A percentile compares a stretch with the other conserved stretches of the same genome.
Conservation (phyloP, 2,888 invertebrate species). For the Aricia artaxerxes region DNA sequence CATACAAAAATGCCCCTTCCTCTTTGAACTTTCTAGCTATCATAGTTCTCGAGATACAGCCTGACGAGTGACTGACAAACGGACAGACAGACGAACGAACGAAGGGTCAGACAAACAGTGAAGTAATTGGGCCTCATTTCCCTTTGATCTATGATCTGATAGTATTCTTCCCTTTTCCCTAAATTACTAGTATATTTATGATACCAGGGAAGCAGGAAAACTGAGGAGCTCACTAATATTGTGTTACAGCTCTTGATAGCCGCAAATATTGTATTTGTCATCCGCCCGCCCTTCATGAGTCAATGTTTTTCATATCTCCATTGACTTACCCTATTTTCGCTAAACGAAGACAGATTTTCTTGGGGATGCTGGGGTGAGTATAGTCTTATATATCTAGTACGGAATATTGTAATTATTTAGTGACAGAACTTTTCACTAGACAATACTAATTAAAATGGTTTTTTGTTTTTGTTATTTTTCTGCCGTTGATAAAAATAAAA, state of each 20-base stretch:
- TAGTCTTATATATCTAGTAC: neutral
- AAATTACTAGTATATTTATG: neutral
- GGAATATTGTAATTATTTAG: neutral
- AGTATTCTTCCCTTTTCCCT: neutral
- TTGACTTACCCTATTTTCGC: conserved; percentile 44
- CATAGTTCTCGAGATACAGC: no score
- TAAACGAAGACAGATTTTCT: conserved; percentile 44
- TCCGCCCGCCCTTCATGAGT: conserved; percentile 32
- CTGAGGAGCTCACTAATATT: neutral
- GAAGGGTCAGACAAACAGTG: no score
- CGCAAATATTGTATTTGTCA: conserved; percentile 32
- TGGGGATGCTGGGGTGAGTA: conserved; percentile 33
- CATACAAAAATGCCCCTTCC: no score
- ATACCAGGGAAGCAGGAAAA: conserved; percentile 2
- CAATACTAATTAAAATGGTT: no score
- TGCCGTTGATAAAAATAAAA: no score
- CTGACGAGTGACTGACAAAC: no score
- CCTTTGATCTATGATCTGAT: neutral
- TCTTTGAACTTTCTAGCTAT: no score
- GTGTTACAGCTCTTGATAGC: conserved; percentile 19
- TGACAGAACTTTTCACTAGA: neutral
- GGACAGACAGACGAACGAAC: no score
- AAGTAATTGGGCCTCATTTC: no score
- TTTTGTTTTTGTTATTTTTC: no score
- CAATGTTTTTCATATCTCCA: conserved; percentile 37